phyloP scores from a whole-genome alignment of 2,797 vertebrate species.

The Hylomyscus alleni region DNA sequence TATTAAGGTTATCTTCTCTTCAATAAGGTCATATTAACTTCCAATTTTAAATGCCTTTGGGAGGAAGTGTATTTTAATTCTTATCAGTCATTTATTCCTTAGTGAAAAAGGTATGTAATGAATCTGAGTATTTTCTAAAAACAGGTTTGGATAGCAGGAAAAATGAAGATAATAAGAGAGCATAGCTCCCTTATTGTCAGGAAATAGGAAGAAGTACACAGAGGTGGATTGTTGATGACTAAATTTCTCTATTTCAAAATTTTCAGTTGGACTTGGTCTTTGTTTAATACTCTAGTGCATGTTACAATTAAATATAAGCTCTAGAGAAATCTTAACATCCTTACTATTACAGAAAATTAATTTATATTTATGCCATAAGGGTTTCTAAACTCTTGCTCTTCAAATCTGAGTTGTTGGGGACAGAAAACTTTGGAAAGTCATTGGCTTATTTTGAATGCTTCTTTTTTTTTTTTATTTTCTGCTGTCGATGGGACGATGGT shows the following conservation, averaged over 20 bases:
- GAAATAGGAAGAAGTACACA: slow-evolving; percentile 58
- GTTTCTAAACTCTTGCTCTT: slow-evolving; percentile 58
- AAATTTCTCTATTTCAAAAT: slow-evolving; percentile 56
- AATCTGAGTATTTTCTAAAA: slow-evolving; percentile 75
- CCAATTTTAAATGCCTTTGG: slow-evolving; percentile 69
- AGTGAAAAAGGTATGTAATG: slow-evolving; percentile 61
- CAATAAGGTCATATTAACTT: slow-evolving; percentile 66
- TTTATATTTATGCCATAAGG: slow-evolving; percentile 64
- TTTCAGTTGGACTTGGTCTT: slow-evolving; percentile 40
- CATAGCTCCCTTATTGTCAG: slow-evolving; percentile 18
- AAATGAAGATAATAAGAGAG: slow-evolving; percentile 21
- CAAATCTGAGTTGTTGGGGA: slow-evolving; percentile 40
- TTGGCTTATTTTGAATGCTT: slow-evolving; percentile 41
- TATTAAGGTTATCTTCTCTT: slow-evolving; percentile 46
- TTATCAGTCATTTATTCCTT: slow-evolving; percentile 63
- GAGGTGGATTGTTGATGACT: slow-evolving; percentile 40
- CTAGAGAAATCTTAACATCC: slow-evolving; percentile 62
- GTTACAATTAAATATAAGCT: slow-evolving; percentile 60
- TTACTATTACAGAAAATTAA: slow-evolving; percentile 66
- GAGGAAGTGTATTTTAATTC: slow-evolving; percentile 70
- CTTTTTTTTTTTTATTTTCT: neutral
- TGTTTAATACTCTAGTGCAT: slow-evolving; percentile 62
- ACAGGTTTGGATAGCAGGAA: slow-evolving; percentile 52
- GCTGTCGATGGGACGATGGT: neutral
- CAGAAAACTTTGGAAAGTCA: slow-evolving; percentile 58